Base-by-base conservation (phyloP, 1,140 invertebrate genomes). In the Trichomalopsis sarcophagae region DNA sequence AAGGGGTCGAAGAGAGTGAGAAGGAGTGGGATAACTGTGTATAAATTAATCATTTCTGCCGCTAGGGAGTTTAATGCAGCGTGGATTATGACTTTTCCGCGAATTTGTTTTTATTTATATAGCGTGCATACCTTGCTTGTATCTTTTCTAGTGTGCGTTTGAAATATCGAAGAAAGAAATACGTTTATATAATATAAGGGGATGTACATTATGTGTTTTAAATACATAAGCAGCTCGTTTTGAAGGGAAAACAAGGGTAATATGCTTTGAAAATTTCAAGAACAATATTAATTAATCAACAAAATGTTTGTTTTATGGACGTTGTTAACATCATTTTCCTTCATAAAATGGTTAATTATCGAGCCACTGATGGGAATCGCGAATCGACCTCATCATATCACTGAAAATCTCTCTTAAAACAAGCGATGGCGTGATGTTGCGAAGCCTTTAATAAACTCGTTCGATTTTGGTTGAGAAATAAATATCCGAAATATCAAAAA, bases 81-180 rank as follows among this genome's bases (percentile, higher is more conserved):
- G 23, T 81, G 27, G 80, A 81, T 81, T 81, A 81, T 81, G 23
- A 73, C 68, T 69, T 71, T 81, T 81, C 47, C n/a, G 4, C 23
- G 23, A 23, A 40, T 66, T 23, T 68, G 68, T 55, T 62, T 79
- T 68, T 68, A 68, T 79, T 36, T 68, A 10, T 14, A 30, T 30
- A n/a, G 33, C 44, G 9, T 23, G 0, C 13, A 36, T 6, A 73
- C n/a, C 21, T 73, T 50, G 27, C 44, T 44, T 40, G 2, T 36
- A 81, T 69, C 23, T 71, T n/a, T 40, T 81, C 23, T 68, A 2
- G 66, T 14, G 30, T 71, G 14, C 23, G 47, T 69, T 36, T n/a
- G 62, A 36, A 40, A 69, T 68, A 81, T 79, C 62, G 30, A 17
- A 11, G 27, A 68, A 81, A 81, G 68, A 44, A 36, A 11, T 47